Evolutionary conservation across 2,888 invertebrate species (phyloP).

Genomic region (Drosophila setosimentum): DNA sequence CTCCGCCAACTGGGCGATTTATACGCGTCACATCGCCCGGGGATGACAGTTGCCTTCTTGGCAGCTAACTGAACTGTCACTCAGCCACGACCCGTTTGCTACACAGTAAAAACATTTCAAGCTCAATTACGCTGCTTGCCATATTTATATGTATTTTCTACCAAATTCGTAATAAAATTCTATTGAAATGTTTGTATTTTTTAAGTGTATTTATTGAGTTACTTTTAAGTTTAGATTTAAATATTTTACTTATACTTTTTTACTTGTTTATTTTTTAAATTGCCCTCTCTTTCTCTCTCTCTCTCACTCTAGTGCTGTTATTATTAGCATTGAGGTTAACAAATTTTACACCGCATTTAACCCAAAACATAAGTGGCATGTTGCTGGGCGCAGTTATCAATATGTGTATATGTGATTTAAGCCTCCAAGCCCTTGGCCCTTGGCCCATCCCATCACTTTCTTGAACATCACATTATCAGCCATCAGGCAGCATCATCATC

Average conservation of each 20-base stretch:
- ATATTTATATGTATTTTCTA: not conserved
- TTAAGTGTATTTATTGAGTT: too few species aligned
- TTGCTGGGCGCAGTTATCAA: constrained; percentile 69
- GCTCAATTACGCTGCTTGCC: not conserved
- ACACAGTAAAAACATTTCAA: not conserved
- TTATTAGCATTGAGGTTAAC: constrained; percentile 46
- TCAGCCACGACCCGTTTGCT: constrained; percentile 40
- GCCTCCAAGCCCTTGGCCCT: constrained; percentile 17
- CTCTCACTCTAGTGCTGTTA: constrained; percentile 13
- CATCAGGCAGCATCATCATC: constrained; percentile 52
- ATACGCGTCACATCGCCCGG: constrained; percentile 73
- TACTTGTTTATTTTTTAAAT: not conserved
- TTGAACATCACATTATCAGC: constrained; percentile 45
- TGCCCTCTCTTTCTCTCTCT: not conserved
- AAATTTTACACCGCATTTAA: constrained; percentile 72
- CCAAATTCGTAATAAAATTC: not conserved
- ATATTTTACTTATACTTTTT: not conserved
- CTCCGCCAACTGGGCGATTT: constrained; percentile 69
- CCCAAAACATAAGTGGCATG: constrained; percentile 75
- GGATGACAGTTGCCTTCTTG: constrained; percentile 63
- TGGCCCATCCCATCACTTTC: not conserved
- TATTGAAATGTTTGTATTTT: not conserved
- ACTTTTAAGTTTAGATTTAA: not conserved
- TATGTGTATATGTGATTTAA: constrained; percentile 69
- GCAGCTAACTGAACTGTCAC: constrained; percentile 81